Percentiles rank a stretch among this genome's conserved stretches.
These are phyloP conservation scores for Galerucella calmariensis DNA, from an alignment of 2,888 invertebrate species.

Conservation along the genomic window DNA sequence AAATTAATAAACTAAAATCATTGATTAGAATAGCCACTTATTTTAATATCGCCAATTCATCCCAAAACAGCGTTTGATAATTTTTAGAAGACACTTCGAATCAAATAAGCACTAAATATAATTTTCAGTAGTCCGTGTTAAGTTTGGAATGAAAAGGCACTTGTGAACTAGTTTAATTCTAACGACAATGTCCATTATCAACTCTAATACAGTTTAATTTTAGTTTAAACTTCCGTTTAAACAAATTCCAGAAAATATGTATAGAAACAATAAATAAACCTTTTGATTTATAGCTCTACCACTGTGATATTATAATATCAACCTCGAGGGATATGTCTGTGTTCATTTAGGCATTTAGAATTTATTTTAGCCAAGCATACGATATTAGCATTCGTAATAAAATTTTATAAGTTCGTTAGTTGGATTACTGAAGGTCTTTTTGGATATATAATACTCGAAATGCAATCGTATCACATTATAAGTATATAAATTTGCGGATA, in stretches of 20 bases:
- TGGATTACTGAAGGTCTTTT: constrained; percentile 40
- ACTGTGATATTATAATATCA: constrained; percentile 41
- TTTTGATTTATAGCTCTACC: constrained; percentile 38
- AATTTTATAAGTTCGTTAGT: constrained; percentile 47
- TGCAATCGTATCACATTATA: constrained; percentile 40
- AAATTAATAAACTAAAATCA: too few relatives aligned
- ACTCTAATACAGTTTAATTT: background rate
- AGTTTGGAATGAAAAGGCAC: too few relatives aligned
- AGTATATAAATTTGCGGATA: constrained; percentile 47
- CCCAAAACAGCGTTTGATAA: too few relatives aligned
- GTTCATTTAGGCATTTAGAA: constrained; percentile 41
- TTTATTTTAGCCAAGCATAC: constrained; percentile 49
- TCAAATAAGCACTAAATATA: too few relatives aligned
- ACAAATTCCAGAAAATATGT: background rate
- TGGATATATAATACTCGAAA: constrained; percentile 41
- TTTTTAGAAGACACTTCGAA: too few relatives aligned
- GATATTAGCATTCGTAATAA: constrained; percentile 53
- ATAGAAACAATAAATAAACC: background rate
- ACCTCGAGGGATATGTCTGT: constrained; percentile 38
- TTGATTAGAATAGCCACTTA: too few relatives aligned
- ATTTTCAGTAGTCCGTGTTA: too few relatives aligned
- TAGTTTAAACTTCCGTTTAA: background rate
- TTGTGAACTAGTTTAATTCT: too few relatives aligned
- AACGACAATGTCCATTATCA: background rate
- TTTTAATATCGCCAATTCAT: too few relatives aligned